A percentile compares a stretch with the other conserved stretches of the same genome.
These are phyloP conservation scores for Brevimyrus niger DNA, from an alignment of 2,113 vertebrate genomes.

Conservation along the genomic window DNA sequence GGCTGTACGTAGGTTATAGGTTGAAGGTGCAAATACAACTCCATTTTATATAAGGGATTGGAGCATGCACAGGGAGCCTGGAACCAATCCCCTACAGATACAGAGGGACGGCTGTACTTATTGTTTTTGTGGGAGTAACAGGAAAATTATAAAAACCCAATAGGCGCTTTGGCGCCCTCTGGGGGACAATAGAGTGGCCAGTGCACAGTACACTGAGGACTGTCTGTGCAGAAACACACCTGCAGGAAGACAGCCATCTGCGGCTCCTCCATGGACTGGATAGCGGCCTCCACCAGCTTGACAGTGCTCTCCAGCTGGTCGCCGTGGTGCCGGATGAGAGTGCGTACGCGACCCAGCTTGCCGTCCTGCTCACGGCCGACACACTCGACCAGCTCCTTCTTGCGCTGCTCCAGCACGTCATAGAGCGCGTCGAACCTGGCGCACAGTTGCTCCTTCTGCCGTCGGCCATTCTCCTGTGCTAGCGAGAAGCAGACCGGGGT, in stretches of 20 bases:
- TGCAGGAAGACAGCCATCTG: constrained; percentile 80
- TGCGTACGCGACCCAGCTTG: constrained; percentile 62
- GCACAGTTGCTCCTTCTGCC: constrained; percentile 70
- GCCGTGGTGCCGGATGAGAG: constrained; percentile 69
- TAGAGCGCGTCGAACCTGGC: constrained; percentile 63
- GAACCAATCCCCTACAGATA: neutral
- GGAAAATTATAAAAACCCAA: neutral
- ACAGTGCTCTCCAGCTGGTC: constrained; percentile 76
- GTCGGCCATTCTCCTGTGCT: constrained; percentile 67
- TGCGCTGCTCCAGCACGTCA: constrained; percentile 75
- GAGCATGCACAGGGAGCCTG: neutral
- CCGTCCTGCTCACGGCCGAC: constrained; percentile 70
- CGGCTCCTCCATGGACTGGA: constrained; percentile 77
- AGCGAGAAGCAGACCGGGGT: neutral
- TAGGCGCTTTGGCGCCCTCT: neutral
- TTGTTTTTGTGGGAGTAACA: neutral
- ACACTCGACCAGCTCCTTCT: constrained; percentile 71
- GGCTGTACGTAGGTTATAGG: neutral
- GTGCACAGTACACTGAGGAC: neutral
- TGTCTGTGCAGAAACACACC: constrained; percentile 45
- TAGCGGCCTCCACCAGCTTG: constrained; percentile 72
- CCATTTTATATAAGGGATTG: neutral
- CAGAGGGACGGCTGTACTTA: neutral
- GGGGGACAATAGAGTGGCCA: neutral
- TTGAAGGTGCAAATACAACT: neutral